phyloP scores from a whole-genome alignment of 2,888 invertebrate genomes.

The Aromia moschata region DNA sequence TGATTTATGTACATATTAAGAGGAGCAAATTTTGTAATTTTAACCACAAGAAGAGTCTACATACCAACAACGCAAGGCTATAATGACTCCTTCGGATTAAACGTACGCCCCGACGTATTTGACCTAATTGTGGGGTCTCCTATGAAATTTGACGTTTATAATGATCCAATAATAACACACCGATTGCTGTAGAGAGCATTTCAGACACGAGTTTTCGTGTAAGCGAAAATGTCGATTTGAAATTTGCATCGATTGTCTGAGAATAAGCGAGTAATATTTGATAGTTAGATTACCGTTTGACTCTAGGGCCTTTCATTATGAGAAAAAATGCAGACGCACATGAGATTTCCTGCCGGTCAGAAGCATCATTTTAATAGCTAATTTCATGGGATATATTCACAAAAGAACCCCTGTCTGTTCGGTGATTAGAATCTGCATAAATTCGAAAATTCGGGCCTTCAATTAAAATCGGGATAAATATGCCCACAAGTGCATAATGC shows the following conservation, averaged over 20 bases:
- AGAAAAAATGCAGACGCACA: constrained; percentile 24
- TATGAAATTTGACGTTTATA: constrained; percentile 30
- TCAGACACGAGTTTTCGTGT: constrained; percentile 28
- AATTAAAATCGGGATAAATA: constrained; percentile 9
- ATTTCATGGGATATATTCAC: constrained; percentile 1
- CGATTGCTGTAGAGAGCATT: constrained; percentile 14
- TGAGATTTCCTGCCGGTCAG: constrained; percentile 11
- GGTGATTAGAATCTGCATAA: constrained; percentile 26
- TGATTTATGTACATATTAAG: constrained; percentile 31
- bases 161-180: constrained; percentile 20
- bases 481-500: constrained; percentile 5
- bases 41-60: constrained; percentile 16
- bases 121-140: constrained; percentile 29
- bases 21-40: constrained; percentile 23
- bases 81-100: constrained; percentile 10
- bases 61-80: constrained; percentile 8
- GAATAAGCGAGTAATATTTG: constrained; percentile 25
- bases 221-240: constrained; percentile 14
- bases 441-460: constrained; percentile 15
- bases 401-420: constrained; percentile 11
- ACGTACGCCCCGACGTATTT: constrained; percentile 5
- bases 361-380: constrained; percentile 16
- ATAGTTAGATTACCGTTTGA: constrained; percentile 25
- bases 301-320: constrained; percentile 26
- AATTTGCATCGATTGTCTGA: constrained; percentile 26